Percentiles rank a stretch among this genome's conserved stretches.
phyloP scores from a whole-genome alignment of 2,797 vertebrate genomes.

The Sparidentex hasta region DNA sequence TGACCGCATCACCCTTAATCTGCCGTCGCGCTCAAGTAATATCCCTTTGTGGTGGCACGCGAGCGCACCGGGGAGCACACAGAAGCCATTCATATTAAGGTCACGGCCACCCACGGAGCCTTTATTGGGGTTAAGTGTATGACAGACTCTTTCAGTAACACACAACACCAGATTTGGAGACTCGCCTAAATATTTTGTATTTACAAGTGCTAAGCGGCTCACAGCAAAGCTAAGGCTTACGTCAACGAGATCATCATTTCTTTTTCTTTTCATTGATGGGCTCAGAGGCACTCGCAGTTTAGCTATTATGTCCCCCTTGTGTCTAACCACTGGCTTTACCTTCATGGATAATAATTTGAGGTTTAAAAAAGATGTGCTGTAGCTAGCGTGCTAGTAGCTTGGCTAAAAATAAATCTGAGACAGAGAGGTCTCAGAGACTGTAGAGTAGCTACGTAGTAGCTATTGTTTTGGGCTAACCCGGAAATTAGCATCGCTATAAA shows the following conservation, averaged over 20 bases:
- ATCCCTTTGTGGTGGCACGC: constrained; percentile 28
- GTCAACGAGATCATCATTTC: constrained; percentile 11
- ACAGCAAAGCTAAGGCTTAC: constrained; percentile 3
- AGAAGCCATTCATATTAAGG: constrained; percentile 71
- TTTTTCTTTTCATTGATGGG: background rate
- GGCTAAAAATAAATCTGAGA: too few species aligned
- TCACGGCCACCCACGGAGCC: constrained; percentile 61
- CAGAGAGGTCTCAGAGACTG: background rate
- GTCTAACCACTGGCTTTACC: background rate
- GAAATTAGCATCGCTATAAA: too few species aligned
- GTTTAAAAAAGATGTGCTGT: background rate
- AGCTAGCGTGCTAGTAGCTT: background rate
- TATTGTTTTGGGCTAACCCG: too few species aligned
- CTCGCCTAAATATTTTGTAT: constrained; percentile 35
- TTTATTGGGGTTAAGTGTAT: constrained; percentile 79
- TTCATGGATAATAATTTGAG: background rate
- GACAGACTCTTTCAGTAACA: constrained; percentile 60
- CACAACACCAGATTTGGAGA: constrained; percentile 61
- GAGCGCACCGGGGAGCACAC: constrained; percentile 29
- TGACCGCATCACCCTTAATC: constrained; percentile 59
- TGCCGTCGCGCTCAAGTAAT: constrained; percentile 44
- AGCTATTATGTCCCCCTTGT: background rate
- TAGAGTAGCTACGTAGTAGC: too few species aligned
- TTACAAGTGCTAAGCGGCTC: constrained; percentile 33
- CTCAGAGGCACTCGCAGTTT: background rate